These are phyloP conservation scores for Steinernema feltiae DNA, from an alignment of 1,140 invertebrate genomes.

Conservation along the genomic window DNA sequence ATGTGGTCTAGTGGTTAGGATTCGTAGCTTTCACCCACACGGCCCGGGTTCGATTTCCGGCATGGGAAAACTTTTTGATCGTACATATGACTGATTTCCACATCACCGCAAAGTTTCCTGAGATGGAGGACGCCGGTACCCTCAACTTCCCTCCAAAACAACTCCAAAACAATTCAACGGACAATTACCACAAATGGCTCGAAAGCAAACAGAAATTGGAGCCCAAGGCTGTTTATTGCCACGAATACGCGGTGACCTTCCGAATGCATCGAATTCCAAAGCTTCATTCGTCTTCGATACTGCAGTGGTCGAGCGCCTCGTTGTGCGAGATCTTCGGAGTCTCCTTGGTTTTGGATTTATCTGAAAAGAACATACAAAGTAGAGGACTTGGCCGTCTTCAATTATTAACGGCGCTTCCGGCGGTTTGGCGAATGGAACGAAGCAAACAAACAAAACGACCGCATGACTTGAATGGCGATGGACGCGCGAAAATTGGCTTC, in stretches of 20 bases:
- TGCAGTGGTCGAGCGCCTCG: constrained; percentile 34
- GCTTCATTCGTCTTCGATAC: constrained; percentile 29
- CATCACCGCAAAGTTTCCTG: no score
- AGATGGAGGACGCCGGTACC: no score
- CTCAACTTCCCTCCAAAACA: no score
- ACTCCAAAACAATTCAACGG: neutral
- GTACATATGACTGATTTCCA: neutral
- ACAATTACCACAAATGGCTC: neutral
- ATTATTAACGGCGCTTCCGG: constrained; percentile 17
- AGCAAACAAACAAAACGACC: neutral
- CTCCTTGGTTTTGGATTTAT: neutral
- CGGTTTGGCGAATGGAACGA: neutral
- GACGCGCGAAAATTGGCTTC: no score
- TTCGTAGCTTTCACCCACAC: no score
- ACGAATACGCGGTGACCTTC: no score
- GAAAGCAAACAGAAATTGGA: neutral
- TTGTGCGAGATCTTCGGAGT: constrained; percentile 24
- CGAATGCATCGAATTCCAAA: no score
- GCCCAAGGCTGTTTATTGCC: neutral
- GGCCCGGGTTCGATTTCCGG: neutral
- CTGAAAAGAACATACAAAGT: neutral
- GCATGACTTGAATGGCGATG: no score
- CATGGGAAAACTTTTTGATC: neutral
- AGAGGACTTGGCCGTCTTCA: neutral
- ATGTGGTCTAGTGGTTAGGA: no score